These are phyloP conservation scores for Calliopum simillimum DNA, from an alignment of 2,888 invertebrate genomes.

Conservation along the genomic window DNA sequence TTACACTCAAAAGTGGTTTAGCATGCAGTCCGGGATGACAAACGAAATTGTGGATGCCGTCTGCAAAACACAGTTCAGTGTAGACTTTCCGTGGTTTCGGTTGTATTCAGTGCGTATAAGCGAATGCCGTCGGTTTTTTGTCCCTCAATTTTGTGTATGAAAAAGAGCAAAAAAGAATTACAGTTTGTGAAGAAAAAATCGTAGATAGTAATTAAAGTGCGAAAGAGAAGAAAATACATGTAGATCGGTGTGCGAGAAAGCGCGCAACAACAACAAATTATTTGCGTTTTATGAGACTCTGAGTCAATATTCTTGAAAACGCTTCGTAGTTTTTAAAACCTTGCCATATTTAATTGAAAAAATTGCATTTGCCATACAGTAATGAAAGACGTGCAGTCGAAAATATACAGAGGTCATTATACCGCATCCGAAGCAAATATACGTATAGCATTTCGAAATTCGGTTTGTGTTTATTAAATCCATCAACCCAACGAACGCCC, in stretches of 20 bases:
- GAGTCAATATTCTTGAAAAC: too few relatives aligned
- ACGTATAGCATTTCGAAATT: too few relatives aligned
- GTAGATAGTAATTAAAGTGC: constrained; percentile 25
- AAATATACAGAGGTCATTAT: too few relatives aligned
- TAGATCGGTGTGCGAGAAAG: constrained; percentile 30
- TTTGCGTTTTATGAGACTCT: not conserved
- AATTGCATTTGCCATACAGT: too few relatives aligned
- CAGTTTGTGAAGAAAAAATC: constrained; percentile 31
- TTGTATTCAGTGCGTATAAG: constrained; percentile 51
- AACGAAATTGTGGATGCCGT: constrained; percentile 47
- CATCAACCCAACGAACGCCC: too few relatives aligned
- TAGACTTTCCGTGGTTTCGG: constrained; percentile 60
- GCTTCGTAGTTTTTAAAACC: too few relatives aligned
- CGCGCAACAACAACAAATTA: constrained; percentile 37
- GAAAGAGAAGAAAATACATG: constrained; percentile 24
- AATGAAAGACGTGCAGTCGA: too few relatives aligned
- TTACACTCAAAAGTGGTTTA: constrained; percentile 10
- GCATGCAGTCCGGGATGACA: constrained; percentile 22
- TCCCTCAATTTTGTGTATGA: constrained; percentile 1
- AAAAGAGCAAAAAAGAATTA: constrained; percentile 37
- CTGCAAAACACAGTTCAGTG: constrained; percentile 59
- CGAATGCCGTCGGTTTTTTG: constrained; percentile 49
- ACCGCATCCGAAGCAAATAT: too few relatives aligned
- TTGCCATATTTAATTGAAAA: too few relatives aligned
- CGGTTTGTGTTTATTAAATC: too few relatives aligned